These are phyloP conservation scores for Dendrocincla fuliginosa DNA, from an alignment of 2,797 vertebrate genomes.

Conservation along the genomic window DNA sequence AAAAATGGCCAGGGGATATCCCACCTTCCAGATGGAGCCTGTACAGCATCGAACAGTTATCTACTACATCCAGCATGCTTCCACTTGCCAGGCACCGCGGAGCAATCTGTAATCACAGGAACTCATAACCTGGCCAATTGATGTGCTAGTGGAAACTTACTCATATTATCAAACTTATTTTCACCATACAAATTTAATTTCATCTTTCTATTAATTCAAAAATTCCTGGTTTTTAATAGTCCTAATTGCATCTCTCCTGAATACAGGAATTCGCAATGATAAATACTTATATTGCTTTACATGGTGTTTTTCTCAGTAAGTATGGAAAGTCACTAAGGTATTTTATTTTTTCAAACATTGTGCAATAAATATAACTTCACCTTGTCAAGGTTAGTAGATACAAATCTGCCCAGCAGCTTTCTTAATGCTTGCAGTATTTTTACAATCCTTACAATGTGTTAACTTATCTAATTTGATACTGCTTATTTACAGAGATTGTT, in stretches of 20 bases:
- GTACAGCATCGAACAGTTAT: conserved; percentile 87
- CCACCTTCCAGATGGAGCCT: conserved; percentile 93
- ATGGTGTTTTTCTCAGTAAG: background rate
- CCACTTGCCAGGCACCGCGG: conserved; percentile 74
- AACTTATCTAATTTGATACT: background rate
- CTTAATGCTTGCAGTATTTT: background rate
- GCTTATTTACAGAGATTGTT: background rate
- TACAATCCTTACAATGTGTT: background rate
- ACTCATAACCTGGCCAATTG: background rate
- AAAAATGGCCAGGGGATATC: background rate
- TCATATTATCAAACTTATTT: background rate
- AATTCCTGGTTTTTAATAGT: background rate
- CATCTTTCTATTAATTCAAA: background rate
- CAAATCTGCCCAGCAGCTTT: background rate
- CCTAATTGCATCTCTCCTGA: background rate
- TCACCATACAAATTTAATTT: background rate
- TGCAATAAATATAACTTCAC: background rate
- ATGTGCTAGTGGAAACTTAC: background rate
- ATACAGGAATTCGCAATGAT: background rate
- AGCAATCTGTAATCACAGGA: conserved; percentile 77
- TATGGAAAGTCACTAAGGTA: background rate
- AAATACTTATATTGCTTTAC: background rate
- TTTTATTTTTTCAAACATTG: background rate
- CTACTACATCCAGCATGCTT: conserved; percentile 87
- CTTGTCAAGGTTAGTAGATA: background rate